Evolutionary conservation across 2,797 vertebrate species (phyloP), one percentile per base, ranked within the genome.

Genomic region (Lepus oiostolus): DNA sequence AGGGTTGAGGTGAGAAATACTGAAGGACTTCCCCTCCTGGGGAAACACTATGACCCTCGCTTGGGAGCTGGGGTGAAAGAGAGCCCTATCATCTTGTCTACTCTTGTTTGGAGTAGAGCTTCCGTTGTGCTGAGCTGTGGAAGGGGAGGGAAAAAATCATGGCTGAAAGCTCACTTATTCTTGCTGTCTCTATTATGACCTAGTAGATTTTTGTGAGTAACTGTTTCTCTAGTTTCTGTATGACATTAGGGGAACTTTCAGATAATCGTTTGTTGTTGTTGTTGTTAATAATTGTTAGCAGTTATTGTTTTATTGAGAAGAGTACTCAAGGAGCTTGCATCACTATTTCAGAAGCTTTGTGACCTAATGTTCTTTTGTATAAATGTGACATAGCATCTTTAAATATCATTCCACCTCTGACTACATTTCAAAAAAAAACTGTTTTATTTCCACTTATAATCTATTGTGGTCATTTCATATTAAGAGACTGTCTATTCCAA

Each of bases 1-100:
- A n/a, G 65, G 42, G 42, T 47, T 47, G 30, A 68, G 65, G 9
- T 90, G 28, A 62, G 67, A 95, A 93, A 93, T 70, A 62, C 32
- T 71, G 4, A 16, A 38, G 26, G 22, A 21, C 21, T 84, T 12
- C 26, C 52, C 6, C 13, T 90, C 32, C 17, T 70, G 13, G 0
- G 38, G n/a, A 52, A 5, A 47, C 38, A 38, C 17, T 52, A 7
- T 75, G 75, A 62, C 26, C 6, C 52, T 88, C 10, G 21, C 16
- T 6, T 60, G 81, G 22, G 21, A 47, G 12, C 38, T 68, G 28
- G 9, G 0, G 2, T 79, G 72, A 87, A 84, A 50, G 28, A 26
- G 17, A 62, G 17, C 9, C 16, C 11, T 7, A 42, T 80, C 17
- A 84, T 70, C 79, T 88, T 85, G 58, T 22, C 22, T 68, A 28